A percentile compares a stretch with the other conserved stretches of the same genome.
These are phyloP conservation scores for Lysiphlebus fabarum DNA, from an alignment of 1,140 invertebrate species.

Conservation along the genomic window DNA sequence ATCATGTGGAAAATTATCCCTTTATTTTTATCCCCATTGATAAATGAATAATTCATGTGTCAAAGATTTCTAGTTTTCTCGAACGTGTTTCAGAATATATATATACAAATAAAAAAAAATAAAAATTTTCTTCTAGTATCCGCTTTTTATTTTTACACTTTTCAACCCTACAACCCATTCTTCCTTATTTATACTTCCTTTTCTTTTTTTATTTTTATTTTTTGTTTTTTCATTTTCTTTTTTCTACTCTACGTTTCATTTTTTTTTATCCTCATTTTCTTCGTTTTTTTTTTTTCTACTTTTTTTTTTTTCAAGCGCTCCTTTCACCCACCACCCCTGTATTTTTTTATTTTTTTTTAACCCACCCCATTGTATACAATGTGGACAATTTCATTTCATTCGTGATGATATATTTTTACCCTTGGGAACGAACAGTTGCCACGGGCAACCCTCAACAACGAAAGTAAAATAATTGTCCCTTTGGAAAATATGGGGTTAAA, in stretches of 20 bases:
- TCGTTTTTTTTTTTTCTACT: slow-evolving; percentile 25
- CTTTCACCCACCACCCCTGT: slow-evolving; percentile 21
- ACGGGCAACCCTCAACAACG: slow-evolving; percentile 45
- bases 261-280: slow-evolving; percentile 16
- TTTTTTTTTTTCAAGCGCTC: slow-evolving; percentile 29
- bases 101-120: no score
- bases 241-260: slow-evolving; percentile 1
- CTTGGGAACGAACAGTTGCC: slow-evolving; percentile 43
- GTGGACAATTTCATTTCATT: slow-evolving; percentile 47
- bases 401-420: slow-evolving; percentile 29
- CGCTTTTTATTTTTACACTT: slow-evolving; percentile 23
- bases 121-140: not conserved
- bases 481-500: slow-evolving; percentile 24
- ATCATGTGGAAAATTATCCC: no score
- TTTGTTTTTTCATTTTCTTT: slow-evolving; percentile 20
- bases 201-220: slow-evolving; percentile 27
- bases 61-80: no score
- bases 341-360: slow-evolving; percentile 36
- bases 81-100: no score
- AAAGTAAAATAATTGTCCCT: slow-evolving; percentile 47
- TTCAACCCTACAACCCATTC: slow-evolving; percentile 15
- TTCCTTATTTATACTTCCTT: slow-evolving; percentile 13
- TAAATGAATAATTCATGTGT: no score
- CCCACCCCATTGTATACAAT: slow-evolving; percentile 31
- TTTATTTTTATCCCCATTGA: no score